Evolutionary conservation across 2,888 invertebrate genomes (phyloP).

Genomic region (Sinelater perroti): DNA sequence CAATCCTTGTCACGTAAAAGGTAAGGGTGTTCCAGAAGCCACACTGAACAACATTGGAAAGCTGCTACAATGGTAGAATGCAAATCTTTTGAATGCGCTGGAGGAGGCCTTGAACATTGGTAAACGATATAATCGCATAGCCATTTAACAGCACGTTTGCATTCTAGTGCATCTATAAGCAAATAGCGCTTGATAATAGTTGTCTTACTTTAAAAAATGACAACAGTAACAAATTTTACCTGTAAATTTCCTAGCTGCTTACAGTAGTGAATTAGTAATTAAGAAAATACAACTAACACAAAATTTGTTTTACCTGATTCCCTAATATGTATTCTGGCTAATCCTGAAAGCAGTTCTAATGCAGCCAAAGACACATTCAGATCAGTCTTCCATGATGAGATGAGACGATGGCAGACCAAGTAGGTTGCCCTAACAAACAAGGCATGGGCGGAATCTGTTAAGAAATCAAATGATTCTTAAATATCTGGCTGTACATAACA

Average conservation of each 20-base stretch:
- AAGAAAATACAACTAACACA: conserved; percentile 6
- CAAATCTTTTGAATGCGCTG: conserved; percentile 90
- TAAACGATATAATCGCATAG: conserved; percentile 97
- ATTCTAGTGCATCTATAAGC: conserved; percentile 91
- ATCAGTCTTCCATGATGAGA: conserved; percentile 96
- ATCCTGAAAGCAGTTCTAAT: conserved; percentile 87
- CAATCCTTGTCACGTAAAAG: conserved; percentile 92
- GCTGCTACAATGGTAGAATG: conserved; percentile 95
- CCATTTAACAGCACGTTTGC: conserved; percentile 94
- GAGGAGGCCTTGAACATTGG: conserved; percentile 94
- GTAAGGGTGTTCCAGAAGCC: conserved; percentile 91
- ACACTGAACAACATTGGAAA: conserved; percentile 88
- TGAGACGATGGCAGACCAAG: conserved; percentile 92
- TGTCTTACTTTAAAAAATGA: neutral
- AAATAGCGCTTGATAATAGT: too few species aligned
- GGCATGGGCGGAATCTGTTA: conserved; percentile 82
- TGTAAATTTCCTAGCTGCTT: conserved; percentile 65
- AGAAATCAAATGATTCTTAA: conserved; percentile 9
- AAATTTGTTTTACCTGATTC: conserved; percentile 76
- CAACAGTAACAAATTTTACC: too few species aligned
- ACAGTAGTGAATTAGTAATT: conserved; percentile 36
- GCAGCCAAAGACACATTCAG: conserved; percentile 93
- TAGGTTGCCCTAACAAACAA: conserved; percentile 92
- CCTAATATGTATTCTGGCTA: conserved; percentile 88
- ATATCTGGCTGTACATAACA: neutral